Evolutionary conservation across 2,888 invertebrate genomes (phyloP).

Genomic region (Axea sp.): DNA sequence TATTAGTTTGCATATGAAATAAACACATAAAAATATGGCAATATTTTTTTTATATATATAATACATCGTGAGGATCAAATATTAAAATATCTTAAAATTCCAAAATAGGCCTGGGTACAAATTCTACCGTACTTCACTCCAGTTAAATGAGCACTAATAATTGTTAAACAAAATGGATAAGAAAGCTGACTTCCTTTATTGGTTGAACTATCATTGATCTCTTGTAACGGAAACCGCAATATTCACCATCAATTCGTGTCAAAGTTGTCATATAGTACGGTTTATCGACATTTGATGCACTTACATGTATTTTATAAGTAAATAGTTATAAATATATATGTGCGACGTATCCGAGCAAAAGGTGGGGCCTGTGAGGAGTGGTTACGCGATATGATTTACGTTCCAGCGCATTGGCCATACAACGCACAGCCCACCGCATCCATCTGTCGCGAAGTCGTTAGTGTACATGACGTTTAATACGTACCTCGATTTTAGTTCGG

Average conservation of each 20-base stretch:
- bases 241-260: slow-evolving; percentile 8
- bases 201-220: not conserved
- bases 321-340: slow-evolving; percentile 31
- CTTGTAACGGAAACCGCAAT: slow-evolving; percentile 1
- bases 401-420: slow-evolving; percentile 67
- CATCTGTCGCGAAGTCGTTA: slow-evolving; percentile 45
- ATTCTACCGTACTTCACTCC: too few relatives aligned
- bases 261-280: not conserved
- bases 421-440: slow-evolving; percentile 51
- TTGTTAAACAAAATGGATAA: too few relatives aligned
- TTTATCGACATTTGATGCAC: slow-evolving; percentile 20
- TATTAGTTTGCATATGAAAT: too few relatives aligned
- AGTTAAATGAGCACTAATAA: too few relatives aligned
- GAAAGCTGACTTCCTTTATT: too few relatives aligned
- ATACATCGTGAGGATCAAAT: too few relatives aligned
- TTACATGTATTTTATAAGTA: slow-evolving; percentile 38
- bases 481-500: slow-evolving; percentile 36
- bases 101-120: too few relatives aligned
- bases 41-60: too few relatives aligned
- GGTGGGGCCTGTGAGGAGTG: slow-evolving; percentile 69
- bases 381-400: slow-evolving; percentile 73
- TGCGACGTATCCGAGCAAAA: slow-evolving; percentile 56
- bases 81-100: too few relatives aligned
- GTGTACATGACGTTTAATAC: slow-evolving; percentile 33
- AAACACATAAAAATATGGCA: too few relatives aligned